Evolutionary conservation across 1,140 invertebrate species (phyloP).

Genomic region (Drosophila varians): DNA sequence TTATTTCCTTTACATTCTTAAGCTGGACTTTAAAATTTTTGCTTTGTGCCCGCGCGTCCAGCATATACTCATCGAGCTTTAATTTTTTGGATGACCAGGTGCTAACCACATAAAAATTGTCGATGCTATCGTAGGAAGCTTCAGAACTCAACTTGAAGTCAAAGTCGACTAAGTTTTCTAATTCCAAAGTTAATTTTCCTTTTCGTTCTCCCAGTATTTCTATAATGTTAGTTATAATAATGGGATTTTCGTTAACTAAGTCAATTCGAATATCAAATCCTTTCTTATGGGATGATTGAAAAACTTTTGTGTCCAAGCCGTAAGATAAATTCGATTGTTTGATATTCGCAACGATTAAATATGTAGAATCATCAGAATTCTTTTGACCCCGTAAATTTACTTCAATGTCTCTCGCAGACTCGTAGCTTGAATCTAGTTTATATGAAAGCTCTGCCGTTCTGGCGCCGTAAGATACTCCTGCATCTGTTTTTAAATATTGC

Average conservation of each 20-base stretch:
- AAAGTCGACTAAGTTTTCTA: conserved; percentile 85
- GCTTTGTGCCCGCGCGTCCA: conserved; percentile 87
- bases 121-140: conserved; percentile 86
- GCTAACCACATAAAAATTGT: conserved; percentile 87
- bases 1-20: conserved; percentile 87
- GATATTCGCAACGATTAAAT: conserved; percentile 30
- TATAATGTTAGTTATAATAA: conserved; percentile 85
- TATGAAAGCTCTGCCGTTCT: conserved; percentile 30
- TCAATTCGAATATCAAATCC: conserved; percentile 47
- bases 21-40: conserved; percentile 87
- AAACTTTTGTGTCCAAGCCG: conserved; percentile 39
- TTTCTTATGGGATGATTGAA: conserved; percentile 52
- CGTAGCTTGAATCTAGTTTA: conserved; percentile 84
- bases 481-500: conserved; percentile 53
- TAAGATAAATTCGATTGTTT: conserved; percentile 51
- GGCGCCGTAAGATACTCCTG: conserved; percentile 24
- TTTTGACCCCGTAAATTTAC: conserved; percentile 85
- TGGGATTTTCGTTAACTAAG: conserved; percentile 74
- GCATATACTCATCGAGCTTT: conserved; percentile 87
- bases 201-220: conserved; percentile 85
- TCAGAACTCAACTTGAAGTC: conserved; percentile 85
- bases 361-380: conserved; percentile 83
- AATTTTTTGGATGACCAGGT: conserved; percentile 88
- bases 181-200: conserved; percentile 85
- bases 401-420: conserved; percentile 85